Base-by-base conservation (phyloP, 2,888 invertebrate genomes). In the Belgica antarctica region DNA sequence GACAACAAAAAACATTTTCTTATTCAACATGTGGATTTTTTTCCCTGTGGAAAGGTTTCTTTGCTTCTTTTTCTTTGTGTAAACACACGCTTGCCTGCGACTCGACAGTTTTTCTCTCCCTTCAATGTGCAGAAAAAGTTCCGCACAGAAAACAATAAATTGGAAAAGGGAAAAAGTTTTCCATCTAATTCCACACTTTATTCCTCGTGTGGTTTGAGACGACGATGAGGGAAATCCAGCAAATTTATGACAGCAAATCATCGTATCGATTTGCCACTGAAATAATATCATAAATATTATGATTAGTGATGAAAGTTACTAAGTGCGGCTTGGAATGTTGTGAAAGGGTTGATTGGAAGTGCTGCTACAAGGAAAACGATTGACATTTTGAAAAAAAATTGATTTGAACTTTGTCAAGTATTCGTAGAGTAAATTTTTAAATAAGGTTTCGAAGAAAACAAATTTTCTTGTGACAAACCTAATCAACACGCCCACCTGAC, bases 21-120 rank as follows among this genome's bases (percentile, higher is more conserved):
- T 27, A 52, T 27, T 59, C 59, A 59, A 59, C 59, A 59, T 59
- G 59, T 59, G 24, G 59, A 59, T 59, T 59, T 59, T 59, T 59
- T 15, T 52, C n/a, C 27, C 59, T 59, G 52, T 3, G 52, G 22
- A 52, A 52, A 22, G 17, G 7, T 27, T 59, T 59, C 52, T 52
- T 52, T 22, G 17, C 24, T 22, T 17, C 22, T 59, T 59, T 27
- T 52, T 52, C 22, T 52, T 12, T 59, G 27, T 25, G 25, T 25
- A 59, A 24, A 59, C 59, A 59, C 59, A 27, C 59, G 25, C 3
- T 59, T 59, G 4, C 22, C n/a, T 59, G n/a, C n/a, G n/a, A n/a
- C n/a, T n/a, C n/a, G n/a, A n/a, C 19, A 27, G 2, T 7, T 59
- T 59, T 22, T 4, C 24, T 59, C 24, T 52, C 22, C 22, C 17